Conservation (phyloP, 2,888 invertebrate genomes). For the Spilarctia lutea region DNA sequence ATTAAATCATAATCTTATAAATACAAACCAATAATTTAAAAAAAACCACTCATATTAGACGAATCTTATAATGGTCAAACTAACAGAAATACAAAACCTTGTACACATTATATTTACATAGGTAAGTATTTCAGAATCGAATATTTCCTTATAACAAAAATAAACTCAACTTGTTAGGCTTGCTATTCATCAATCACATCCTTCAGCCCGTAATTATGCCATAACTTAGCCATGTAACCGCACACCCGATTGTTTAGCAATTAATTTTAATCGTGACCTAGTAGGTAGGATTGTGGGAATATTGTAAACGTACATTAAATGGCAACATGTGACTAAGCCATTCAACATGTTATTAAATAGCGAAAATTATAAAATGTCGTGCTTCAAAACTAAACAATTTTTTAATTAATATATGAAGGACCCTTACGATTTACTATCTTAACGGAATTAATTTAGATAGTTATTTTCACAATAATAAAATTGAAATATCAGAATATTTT, state of each 20-base stretch:
- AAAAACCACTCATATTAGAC: background rate
- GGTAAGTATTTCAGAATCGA: background rate
- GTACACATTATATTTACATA: background rate
- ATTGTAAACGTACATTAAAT: background rate
- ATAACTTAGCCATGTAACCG: slow-evolving; percentile 46
- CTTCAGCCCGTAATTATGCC: slow-evolving; percentile 40
- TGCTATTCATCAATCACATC: slow-evolving; percentile 41
- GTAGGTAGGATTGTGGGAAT: slow-evolving; percentile 16
- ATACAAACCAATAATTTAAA: background rate
- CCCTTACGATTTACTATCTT: background rate
- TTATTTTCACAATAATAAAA: background rate
- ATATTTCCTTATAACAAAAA: background rate
- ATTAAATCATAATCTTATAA: too few relatives aligned
- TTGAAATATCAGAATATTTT: background rate
- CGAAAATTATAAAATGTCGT: background rate
- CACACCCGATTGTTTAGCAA: slow-evolving; percentile 42
- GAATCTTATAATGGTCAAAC: background rate
- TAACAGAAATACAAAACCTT: background rate
- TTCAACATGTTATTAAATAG: background rate
- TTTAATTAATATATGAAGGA: background rate
- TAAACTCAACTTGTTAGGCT: slow-evolving; percentile 3
- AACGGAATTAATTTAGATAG: background rate
- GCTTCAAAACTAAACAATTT: background rate
- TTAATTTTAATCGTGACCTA: slow-evolving; percentile 43
- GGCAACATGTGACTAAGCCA: background rate